A percentile compares a stretch with the other conserved stretches of the same genome.
Evolutionary conservation across 2,797 vertebrate species (phyloP).

Genomic region (Limosa lapponica): DNA sequence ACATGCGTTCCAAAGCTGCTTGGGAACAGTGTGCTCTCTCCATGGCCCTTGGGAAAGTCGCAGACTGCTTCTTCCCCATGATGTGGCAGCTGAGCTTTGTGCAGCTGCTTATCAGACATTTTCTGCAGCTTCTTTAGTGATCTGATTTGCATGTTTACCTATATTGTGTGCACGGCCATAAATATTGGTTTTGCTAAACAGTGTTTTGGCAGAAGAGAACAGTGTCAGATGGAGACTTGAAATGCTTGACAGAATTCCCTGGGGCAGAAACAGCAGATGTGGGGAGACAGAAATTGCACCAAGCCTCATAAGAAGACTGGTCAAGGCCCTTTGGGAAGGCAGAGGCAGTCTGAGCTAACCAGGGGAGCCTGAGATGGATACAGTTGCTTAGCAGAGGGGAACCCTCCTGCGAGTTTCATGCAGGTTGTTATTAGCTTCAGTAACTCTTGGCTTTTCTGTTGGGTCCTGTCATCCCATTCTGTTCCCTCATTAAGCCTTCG

Average conservation of each 20-base stretch:
- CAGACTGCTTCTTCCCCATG: background rate
- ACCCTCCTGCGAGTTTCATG: background rate
- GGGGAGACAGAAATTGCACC: background rate
- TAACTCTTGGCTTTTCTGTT: background rate
- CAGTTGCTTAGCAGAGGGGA: background rate
- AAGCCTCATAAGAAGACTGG: background rate
- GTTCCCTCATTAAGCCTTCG: background rate
- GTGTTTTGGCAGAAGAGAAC: background rate
- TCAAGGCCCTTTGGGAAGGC: background rate
- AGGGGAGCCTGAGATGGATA: background rate
- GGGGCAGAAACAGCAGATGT: background rate
- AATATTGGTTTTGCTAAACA: background rate
- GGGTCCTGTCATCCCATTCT: background rate
- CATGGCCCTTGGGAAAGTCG: background rate
- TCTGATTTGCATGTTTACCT: background rate
- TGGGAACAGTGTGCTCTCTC: background rate
- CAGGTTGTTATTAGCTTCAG: background rate
- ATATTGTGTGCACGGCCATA: background rate
- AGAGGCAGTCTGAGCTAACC: background rate
- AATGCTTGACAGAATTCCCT: constrained; percentile 1
- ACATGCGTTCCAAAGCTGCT: background rate
- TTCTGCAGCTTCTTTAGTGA: background rate
- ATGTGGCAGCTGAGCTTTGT: background rate
- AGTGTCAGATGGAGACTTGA: background rate
- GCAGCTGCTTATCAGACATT: background rate